A percentile compares a stretch with the other conserved stretches of the same genome.
Conservation (phyloP, 1,140 invertebrate species). For the Berghia stephanieae region DNA sequence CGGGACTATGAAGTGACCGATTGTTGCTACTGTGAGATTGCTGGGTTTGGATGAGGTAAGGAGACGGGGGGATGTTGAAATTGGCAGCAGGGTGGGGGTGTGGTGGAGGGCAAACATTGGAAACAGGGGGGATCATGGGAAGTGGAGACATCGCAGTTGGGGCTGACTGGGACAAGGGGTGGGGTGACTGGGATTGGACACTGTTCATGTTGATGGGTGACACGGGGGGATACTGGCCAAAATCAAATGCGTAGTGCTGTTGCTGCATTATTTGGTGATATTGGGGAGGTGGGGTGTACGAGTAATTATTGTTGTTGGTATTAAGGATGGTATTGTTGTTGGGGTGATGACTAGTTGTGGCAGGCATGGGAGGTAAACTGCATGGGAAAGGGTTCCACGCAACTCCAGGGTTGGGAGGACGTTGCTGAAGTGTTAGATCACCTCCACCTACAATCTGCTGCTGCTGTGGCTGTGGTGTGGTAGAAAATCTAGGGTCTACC, state of each 20-base stretch:
- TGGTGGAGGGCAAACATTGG: neutral
- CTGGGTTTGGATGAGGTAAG: conserved; percentile 32
- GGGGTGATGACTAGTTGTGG: conserved; percentile 18
- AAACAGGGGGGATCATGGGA: neutral
- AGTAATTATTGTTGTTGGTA: no score
- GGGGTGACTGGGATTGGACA: neutral
- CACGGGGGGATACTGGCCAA: neutral
- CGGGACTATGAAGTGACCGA: conserved; percentile 37
- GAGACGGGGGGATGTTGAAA: conserved; percentile 36
- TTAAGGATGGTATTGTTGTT: no score
- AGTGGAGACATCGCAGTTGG: conserved; percentile 12
- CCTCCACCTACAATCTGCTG: conserved; percentile 43
- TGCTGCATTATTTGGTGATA: no score
- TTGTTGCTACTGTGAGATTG: neutral
- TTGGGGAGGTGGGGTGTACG: conserved; percentile 14
- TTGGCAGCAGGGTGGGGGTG: conserved; percentile 10
- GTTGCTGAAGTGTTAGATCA: conserved; percentile 26
- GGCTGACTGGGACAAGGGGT: neutral
- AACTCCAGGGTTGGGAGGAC: conserved; percentile 28
- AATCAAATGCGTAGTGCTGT: conserved; percentile 31
- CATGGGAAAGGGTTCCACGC: conserved; percentile 24
- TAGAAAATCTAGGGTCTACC: no score
- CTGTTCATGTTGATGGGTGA: no score
- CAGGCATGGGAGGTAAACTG: conserved; percentile 22
- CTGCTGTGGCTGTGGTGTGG: no score